Evolutionary conservation across 2,888 invertebrate genomes (phyloP).

Genomic region (Mylabris sibirica): DNA sequence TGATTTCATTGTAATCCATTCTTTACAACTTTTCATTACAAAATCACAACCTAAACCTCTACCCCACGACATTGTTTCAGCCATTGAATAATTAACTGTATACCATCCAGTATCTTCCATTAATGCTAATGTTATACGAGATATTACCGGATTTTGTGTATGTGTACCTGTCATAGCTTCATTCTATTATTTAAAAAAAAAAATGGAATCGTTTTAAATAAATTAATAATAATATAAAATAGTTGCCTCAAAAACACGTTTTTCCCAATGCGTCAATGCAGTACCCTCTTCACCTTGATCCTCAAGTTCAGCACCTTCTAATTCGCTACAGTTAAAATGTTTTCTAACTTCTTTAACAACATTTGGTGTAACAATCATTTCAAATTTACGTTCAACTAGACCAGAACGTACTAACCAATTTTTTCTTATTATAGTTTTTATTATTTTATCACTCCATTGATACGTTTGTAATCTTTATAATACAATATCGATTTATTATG

Average conservation of each 20-base stretch:
- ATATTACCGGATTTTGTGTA: slow-evolving; percentile 97
- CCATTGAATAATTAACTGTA: slow-evolving; percentile 86
- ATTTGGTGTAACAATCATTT: slow-evolving; percentile 77
- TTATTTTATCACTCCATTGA: slow-evolving; percentile 92
- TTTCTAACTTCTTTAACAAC: slow-evolving; percentile 86
- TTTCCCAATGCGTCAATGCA: slow-evolving; percentile 97
- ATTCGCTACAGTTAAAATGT: slow-evolving; percentile 84
- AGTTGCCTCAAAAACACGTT: slow-evolving; percentile 88
- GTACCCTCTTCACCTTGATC: slow-evolving; percentile 99
- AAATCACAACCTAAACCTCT: slow-evolving; percentile 89
- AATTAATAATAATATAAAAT: not conserved
- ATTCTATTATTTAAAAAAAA: slow-evolving; percentile 68
- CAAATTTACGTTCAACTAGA: slow-evolving; percentile 56
- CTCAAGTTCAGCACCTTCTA: slow-evolving; percentile 97
- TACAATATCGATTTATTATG: not conserved
- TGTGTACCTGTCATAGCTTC: slow-evolving; percentile 99
- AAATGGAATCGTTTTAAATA: slow-evolving; percentile 14
- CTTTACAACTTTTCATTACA: slow-evolving; percentile 92
- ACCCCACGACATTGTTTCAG: slow-evolving; percentile 91
- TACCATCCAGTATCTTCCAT: slow-evolving; percentile 99
- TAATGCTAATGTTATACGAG: slow-evolving; percentile 90
- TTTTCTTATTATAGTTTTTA: slow-evolving; percentile 72
- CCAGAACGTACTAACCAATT: slow-evolving; percentile 57
- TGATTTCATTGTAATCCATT: slow-evolving; percentile 88
- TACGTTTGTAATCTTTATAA: slow-evolving; percentile 78